Base-by-base conservation (phyloP, 2,797 vertebrate genomes). In the Clarias laeviceps region DNA sequence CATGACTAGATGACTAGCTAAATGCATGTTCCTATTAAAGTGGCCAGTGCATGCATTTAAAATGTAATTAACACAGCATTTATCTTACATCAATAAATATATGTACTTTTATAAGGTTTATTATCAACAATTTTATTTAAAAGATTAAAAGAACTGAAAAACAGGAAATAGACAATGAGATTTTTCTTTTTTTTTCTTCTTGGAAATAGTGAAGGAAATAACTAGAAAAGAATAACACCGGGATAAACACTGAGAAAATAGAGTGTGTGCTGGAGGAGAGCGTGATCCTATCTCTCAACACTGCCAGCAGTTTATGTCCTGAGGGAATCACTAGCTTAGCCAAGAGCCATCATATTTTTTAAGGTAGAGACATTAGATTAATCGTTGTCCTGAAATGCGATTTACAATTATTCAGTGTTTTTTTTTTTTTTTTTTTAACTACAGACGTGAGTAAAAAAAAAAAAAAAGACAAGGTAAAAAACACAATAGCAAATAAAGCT, bases 401-500 rank as follows among this genome's bases (percentile, higher is more conserved):
- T 29, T 62, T 61, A 61, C 61, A 78, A 62, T 79, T 15, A 79
- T 2, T 12, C 29, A 14, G 22, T 34, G 50, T 24, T 37, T 59
- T 24, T 34, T 32, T 15, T 45, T 40, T 50, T 50, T 15, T 54
- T 54, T 40, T 45, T 27, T 4, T 50, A 50, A 50, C 11, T 50
- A 11, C 45, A 2, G 45, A 50, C 45, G 9, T 12, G 45, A 11
- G 1, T 11, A 50, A 50, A 50, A 54, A 54, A 3, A 45, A 45
- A 45, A 40, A 7, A 40, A 40, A 8, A 40, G 37, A 40, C 14
- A 12, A 6, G 74, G 82, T 84, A 81, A 88, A 90, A 91, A 85
- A 91, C 84, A 85, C 32, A 73, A 14, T 59, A 24, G n/a, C 84
- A 88, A 87, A 90, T 69, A 81, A 84, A 89, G 84, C 79, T 80